These are phyloP conservation scores for Vicugna pacos DNA, from an alignment of 2,113 vertebrate genomes.

Conservation along the genomic window DNA sequence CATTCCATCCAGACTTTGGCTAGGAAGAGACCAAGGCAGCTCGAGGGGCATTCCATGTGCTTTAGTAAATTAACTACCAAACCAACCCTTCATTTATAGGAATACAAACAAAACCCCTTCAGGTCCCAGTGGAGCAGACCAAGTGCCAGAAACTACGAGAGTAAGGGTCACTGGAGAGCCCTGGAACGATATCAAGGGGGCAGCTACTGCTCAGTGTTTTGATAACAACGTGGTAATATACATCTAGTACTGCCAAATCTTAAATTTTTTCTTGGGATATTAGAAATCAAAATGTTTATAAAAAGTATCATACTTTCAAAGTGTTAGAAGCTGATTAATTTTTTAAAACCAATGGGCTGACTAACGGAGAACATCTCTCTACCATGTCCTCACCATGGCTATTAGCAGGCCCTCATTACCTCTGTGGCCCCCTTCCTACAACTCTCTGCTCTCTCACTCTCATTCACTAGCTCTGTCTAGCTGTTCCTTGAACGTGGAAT, in stretches of 20 bases:
- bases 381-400: background rate
- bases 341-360: background rate
- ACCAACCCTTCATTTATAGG: background rate
- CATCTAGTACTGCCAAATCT: background rate
- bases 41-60: background rate
- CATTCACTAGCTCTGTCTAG: background rate
- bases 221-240: background rate
- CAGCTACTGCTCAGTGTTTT: background rate
- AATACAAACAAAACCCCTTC: background rate
- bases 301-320: background rate
- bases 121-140: background rate
- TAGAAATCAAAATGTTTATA: background rate
- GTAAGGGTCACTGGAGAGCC: background rate
- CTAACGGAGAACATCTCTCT: background rate
- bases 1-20: background rate
- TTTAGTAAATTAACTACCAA: background rate
- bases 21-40: background rate
- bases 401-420: background rate
- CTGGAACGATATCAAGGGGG: background rate
- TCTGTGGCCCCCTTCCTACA: background rate
- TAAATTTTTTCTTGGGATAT: background rate
- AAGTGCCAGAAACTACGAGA: background rate
- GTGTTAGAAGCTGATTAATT: background rate
- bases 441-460: background rate
- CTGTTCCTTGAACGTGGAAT: background rate